These are phyloP conservation scores for Pavo muticus DNA, from an alignment of 2,113 vertebrate genomes.

Conservation along the genomic window DNA sequence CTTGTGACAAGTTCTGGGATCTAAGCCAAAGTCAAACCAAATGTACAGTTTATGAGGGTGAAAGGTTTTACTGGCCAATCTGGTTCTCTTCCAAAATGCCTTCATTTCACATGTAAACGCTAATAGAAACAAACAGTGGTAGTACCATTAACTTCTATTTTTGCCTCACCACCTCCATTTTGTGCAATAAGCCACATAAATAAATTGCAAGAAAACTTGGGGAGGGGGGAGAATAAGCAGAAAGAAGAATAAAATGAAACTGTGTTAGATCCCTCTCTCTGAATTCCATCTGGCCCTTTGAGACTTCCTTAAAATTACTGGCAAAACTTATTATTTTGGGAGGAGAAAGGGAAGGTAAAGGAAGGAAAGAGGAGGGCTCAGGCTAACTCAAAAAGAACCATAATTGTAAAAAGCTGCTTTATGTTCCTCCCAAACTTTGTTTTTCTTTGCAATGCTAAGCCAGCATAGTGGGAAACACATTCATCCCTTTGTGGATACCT, in stretches of 20 bases:
- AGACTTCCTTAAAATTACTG: conserved; percentile 49
- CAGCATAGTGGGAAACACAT: background rate
- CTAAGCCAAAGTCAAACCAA: conserved; percentile 70
- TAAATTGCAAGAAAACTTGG: background rate
- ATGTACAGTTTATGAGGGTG: conserved; percentile 62
- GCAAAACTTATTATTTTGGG: conserved; percentile 62
- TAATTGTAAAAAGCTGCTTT: conserved; percentile 52
- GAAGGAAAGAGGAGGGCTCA: conserved; percentile 56
- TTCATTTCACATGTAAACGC: conserved; percentile 58
- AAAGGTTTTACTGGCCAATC: conserved; percentile 70
- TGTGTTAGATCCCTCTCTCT: background rate
- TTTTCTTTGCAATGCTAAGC: background rate
- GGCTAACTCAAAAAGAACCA: background rate
- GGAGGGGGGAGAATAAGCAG: background rate
- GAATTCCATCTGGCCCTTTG: conserved; percentile 36
- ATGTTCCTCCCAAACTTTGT: background rate
- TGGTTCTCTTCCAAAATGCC: conserved; percentile 66
- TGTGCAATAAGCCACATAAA: conserved; percentile 21
- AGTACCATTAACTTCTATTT: conserved; percentile 66
- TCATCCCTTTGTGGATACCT: background rate
- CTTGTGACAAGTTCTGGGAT: conserved; percentile 71
- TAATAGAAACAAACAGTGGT: conserved; percentile 68
- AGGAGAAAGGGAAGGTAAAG: conserved; percentile 44
- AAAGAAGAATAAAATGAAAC: conserved; percentile 2
- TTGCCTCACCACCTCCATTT: conserved; percentile 19